Evolutionary conservation across 1,140 invertebrate genomes (phyloP), one percentile per base, ranked within the genome.

Genomic region (Pogonus chalceus): DNA sequence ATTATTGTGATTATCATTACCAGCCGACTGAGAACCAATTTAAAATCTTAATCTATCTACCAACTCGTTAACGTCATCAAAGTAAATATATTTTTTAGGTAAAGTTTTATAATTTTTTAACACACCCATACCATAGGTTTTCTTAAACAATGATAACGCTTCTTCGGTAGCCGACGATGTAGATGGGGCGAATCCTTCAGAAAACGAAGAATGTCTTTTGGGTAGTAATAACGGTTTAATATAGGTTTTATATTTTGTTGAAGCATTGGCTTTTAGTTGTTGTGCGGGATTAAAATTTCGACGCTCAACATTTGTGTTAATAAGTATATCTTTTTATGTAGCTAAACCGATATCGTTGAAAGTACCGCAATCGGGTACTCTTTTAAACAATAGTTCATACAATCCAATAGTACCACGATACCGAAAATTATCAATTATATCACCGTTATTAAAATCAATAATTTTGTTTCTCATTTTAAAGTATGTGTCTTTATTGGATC

Each of bases 21-120:
- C 58, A 49, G 66, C 66, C 18, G 37, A 23, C 46, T 65, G 53
- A 18, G 65, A 69, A 20, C 63, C 61, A n/a, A 67, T 47, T 9
- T 71, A 49, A 20, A 71, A 47, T 22, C 60, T 47, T 7, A 71
- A 48, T 55, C 65, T 57, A 20, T 67, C 63, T 1, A 69, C 60
- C 14, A 69, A 23, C 58, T 71, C 67, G 53, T 70, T 67, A 10
- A 62, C 60, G 60, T 69, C 61, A 58, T 69, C 60, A 60, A 60
- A 71, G 60, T 68, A 63, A 16, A 62, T 57, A 55, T 66, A 63
- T 56, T 62, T 56, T 51, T 55, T 49, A 49, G 51, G 20, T 35
- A 49, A 46, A 49, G 4, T 53, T 22, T 52, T 52, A 24, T 18
- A 52, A 21, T 1, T 4, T 35, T 16, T 50, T n/a, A n/a, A n/a